phyloP scores from a whole-genome alignment of 2,888 invertebrate genomes.

The Phytoseiulus persimilis region DNA sequence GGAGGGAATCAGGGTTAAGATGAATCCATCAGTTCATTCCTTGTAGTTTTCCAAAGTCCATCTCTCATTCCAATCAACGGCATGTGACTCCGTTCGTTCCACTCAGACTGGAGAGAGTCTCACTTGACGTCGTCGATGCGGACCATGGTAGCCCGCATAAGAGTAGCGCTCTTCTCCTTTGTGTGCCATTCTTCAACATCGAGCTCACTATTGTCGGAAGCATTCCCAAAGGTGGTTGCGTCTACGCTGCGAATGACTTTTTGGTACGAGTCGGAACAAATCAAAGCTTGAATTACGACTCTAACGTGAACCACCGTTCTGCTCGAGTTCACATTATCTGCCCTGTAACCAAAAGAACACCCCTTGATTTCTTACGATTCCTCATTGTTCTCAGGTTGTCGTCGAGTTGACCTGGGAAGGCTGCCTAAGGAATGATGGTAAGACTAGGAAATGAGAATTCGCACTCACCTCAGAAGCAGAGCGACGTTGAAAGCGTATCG shows the following conservation, averaged over 20 bases:
- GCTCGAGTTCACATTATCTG: background rate
- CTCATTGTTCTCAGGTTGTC: too few relatives aligned
- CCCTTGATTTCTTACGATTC: background rate
- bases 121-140: constrained; percentile 49
- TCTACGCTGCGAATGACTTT: background rate
- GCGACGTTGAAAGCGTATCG: constrained; percentile 12
- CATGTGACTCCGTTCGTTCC: background rate
- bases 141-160: constrained; percentile 59
- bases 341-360: background rate
- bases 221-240: constrained; percentile 51
- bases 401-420: too few relatives aligned
- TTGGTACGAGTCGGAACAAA: constrained; percentile 66
- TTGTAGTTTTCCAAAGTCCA: too few relatives aligned
- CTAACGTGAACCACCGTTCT: constrained; percentile 51
- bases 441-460: background rate
- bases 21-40: too few relatives aligned
- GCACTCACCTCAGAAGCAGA: background rate
- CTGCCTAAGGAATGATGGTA: background rate
- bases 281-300: constrained; percentile 63
- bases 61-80: background rate
- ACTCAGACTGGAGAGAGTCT: background rate
- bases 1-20: too few relatives aligned
- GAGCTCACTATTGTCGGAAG: constrained; percentile 51
- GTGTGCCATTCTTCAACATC: constrained; percentile 62
- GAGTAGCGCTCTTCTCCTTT: constrained; percentile 64